Evolutionary conservation across 1,140 invertebrate species (phyloP).

Genomic region (Drosophila lacertosa): DNA sequence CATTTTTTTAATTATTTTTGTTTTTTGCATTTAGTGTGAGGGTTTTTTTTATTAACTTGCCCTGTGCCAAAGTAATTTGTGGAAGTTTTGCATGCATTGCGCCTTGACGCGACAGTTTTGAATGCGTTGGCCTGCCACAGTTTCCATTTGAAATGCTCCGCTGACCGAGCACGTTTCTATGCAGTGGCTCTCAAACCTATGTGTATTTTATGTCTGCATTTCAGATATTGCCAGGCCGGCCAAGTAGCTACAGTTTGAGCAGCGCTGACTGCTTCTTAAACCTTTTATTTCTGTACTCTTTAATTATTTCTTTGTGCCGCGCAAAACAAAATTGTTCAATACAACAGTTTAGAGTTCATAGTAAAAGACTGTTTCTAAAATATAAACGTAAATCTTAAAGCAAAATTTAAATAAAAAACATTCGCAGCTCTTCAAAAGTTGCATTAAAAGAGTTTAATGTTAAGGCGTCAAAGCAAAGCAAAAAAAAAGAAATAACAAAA

Average conservation of each 20-base stretch:
- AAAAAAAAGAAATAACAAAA: conserved; percentile 39
- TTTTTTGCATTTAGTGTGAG: conserved; percentile 18
- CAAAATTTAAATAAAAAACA: conserved; percentile 22
- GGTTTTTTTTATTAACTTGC: conserved; percentile 9
- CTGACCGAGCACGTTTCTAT: background rate
- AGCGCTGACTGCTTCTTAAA: conserved; percentile 29
- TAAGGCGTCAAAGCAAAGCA: conserved; percentile 56
- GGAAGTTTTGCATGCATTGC: conserved; percentile 46
- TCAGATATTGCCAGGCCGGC: conserved; percentile 77
- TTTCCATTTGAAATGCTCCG: conserved; percentile 18
- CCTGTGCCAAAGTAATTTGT: conserved; percentile 41
- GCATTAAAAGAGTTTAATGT: conserved; percentile 54
- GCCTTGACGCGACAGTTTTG: conserved; percentile 22
- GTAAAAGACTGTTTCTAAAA: conserved; percentile 81
- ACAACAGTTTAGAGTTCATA: conserved; percentile 78
- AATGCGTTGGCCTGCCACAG: conserved; percentile 8
- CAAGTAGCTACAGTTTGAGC: conserved; percentile 61
- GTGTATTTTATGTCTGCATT: conserved; percentile 46
- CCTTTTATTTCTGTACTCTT: conserved; percentile 13
- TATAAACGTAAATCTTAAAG: conserved; percentile 61
- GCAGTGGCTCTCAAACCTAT: conserved; percentile 12
- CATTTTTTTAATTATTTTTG: conserved; percentile 12
- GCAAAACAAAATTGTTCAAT: conserved; percentile 20
- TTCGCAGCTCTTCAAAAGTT: conserved; percentile 24
- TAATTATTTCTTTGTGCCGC: conserved; percentile 7